Percentiles rank a stretch among this genome's conserved stretches.
Evolutionary conservation across 2,888 invertebrate genomes (phyloP).

Genomic region (Peribatodes rhomboidaria): DNA sequence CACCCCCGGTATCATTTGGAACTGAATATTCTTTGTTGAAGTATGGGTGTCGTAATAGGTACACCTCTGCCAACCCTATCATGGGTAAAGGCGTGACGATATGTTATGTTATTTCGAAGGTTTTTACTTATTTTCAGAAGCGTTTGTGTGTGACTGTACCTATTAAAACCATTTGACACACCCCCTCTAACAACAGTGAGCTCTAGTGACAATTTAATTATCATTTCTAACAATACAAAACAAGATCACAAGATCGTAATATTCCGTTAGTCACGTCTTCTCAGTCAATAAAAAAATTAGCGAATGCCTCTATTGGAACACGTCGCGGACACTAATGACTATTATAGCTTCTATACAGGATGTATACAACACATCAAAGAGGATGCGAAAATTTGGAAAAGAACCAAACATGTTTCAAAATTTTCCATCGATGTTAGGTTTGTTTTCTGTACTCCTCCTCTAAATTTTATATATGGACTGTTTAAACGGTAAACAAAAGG

Average conservation of each 20-base stretch:
- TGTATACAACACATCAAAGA: constrained; percentile 1
- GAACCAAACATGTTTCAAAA: background rate
- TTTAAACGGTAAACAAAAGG: too few species aligned
- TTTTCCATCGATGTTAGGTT: constrained; percentile 2
- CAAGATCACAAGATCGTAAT: constrained; percentile 14
- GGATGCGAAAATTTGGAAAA: background rate
- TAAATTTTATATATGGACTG: too few species aligned
- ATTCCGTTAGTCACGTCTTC: constrained; percentile 22
- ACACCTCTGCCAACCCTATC: too few species aligned
- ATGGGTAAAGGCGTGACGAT: too few species aligned
- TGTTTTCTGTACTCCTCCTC: background rate
- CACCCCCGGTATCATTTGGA: too few species aligned
- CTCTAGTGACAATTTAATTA: constrained; percentile 11
- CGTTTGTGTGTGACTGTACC: constrained; percentile 4
- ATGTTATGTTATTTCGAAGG: background rate
- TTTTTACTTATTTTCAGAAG: background rate
- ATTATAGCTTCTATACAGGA: too few species aligned
- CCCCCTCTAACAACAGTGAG: constrained; percentile 8
- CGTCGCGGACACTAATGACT: constrained; percentile 1
- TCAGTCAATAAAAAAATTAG: constrained; percentile 17
- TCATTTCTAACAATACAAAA: background rate
- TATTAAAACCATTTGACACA: constrained; percentile 18
- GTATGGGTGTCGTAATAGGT: too few species aligned
- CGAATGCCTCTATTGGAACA: constrained; percentile 7
- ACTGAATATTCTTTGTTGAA: too few species aligned